Evolutionary conservation across 2,113 vertebrate genomes (phyloP).

Genomic region (Sander vitreus): DNA sequence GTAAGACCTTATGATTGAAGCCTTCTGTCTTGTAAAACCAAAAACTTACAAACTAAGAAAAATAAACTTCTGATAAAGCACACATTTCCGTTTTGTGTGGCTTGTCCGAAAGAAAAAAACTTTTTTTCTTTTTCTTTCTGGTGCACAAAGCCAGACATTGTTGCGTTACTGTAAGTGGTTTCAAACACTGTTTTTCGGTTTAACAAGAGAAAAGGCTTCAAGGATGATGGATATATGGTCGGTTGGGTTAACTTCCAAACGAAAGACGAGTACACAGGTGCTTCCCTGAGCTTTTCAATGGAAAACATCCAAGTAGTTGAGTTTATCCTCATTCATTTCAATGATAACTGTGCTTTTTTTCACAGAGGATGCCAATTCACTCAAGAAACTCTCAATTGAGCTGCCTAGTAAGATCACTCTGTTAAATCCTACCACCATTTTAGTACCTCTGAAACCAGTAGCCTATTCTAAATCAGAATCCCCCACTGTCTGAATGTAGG

Average conservation of each 20-base stretch:
- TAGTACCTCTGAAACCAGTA: constrained; percentile 50
- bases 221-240: neutral
- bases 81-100: neutral
- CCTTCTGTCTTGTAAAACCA: neutral
- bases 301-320: constrained; percentile 3
- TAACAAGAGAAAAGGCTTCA: neutral
- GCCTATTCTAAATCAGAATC: constrained; percentile 30
- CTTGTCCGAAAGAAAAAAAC: neutral
- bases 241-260: neutral
- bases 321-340: constrained; percentile 57
- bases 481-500: constrained; percentile 49
- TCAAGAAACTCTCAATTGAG: constrained; percentile 87
- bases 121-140: too few species aligned
- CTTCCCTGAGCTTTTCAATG: constrained; percentile 1
- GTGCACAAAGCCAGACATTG: too few species aligned
- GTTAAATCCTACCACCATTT: constrained; percentile 62
- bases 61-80: neutral
- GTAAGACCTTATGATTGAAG: neutral
- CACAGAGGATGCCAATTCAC: constrained; percentile 83
- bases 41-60: neutral
- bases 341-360: constrained; percentile 80
- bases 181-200: neutral
- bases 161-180: neutral
- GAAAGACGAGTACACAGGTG: neutral
- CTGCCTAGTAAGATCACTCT: constrained; percentile 84